These are phyloP conservation scores for Achroia grisella DNA, from an alignment of 1,140 invertebrate species.

Conservation along the genomic window DNA sequence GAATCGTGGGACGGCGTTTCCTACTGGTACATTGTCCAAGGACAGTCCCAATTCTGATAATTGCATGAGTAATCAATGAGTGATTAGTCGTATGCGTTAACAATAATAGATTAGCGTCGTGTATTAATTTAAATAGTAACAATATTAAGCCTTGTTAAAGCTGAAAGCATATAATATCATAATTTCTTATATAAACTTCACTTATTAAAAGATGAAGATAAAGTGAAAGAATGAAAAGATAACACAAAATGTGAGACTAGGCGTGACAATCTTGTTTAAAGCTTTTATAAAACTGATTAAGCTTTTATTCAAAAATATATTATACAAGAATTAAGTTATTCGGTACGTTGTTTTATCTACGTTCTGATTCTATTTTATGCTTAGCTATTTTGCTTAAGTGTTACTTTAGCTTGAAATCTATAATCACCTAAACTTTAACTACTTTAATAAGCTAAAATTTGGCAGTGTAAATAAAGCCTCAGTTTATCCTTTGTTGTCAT, in stretches of 20 bases:
- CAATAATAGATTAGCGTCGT: constrained; percentile 9
- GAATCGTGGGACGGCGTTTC: no score
- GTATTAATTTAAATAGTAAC: constrained; percentile 16
- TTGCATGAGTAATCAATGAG: no score
- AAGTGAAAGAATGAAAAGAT: constrained; percentile 8
- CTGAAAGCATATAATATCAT: constrained; percentile 19
- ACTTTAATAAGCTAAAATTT: constrained; percentile 22
- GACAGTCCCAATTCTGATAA: no score
- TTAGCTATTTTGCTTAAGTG: constrained; percentile 17
- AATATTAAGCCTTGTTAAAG: constrained; percentile 37
- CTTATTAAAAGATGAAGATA: constrained; percentile 9
- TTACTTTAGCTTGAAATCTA: constrained; percentile 18
- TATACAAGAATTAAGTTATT: neutral
- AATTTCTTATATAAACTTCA: constrained; percentile 1
- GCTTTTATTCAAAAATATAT: no score
- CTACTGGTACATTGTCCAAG: no score
- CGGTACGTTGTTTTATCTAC: constrained; percentile 10
- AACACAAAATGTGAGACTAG: constrained; percentile 13
- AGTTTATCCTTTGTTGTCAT: constrained; percentile 36
- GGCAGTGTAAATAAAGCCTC: constrained; percentile 35
- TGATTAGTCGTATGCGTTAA: neutral
- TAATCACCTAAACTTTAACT: constrained; percentile 20
- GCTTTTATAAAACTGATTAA: constrained; percentile 3
- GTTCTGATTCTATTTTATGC: constrained; percentile 5
- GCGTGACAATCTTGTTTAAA: constrained; percentile 12